Evolutionary conservation across 2,888 invertebrate genomes (phyloP).

Genomic region (Myathropa florea): DNA sequence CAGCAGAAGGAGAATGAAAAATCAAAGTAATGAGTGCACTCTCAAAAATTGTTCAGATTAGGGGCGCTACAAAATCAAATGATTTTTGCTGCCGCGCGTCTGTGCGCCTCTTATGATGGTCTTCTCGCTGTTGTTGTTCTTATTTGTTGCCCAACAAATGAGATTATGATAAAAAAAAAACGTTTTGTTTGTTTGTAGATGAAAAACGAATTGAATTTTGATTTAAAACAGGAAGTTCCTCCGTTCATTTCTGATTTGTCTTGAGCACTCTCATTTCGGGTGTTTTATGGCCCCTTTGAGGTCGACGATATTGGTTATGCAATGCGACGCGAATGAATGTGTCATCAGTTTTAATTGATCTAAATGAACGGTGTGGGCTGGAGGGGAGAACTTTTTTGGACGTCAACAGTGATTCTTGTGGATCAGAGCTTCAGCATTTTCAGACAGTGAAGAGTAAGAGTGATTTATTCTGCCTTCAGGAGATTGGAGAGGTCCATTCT

Average conservation of each 20-base stretch:
- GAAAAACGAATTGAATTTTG: slow-evolving; percentile 22
- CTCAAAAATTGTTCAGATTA: slow-evolving; percentile 19
- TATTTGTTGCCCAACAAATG: slow-evolving; percentile 24
- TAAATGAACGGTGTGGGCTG: background rate
- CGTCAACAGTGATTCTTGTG: background rate
- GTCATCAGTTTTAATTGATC: background rate
- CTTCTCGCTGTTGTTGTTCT: background rate
- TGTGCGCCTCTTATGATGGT: too few species aligned
- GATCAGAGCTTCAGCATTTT: background rate
- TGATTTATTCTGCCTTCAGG: background rate
- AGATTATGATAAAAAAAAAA: slow-evolving; percentile 23
- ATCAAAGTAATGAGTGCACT: slow-evolving; percentile 34
- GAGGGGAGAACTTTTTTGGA: background rate
- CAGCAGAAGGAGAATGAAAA: slow-evolving; percentile 1
- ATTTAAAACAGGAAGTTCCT: background rate
- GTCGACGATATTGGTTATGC: slow-evolving; percentile 5
- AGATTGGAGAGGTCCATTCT: background rate
- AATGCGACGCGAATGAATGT: slow-evolving; percentile 10
- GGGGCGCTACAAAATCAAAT: slow-evolving; percentile 37
- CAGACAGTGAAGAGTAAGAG: background rate
- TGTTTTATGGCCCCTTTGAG: slow-evolving; percentile 14
- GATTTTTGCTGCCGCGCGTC: background rate
- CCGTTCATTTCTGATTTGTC: background rate
- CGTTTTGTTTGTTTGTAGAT: slow-evolving; percentile 29
- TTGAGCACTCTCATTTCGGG: background rate